Conservation (phyloP, 2,113 vertebrate species). For the Myodes glareolus region DNA sequence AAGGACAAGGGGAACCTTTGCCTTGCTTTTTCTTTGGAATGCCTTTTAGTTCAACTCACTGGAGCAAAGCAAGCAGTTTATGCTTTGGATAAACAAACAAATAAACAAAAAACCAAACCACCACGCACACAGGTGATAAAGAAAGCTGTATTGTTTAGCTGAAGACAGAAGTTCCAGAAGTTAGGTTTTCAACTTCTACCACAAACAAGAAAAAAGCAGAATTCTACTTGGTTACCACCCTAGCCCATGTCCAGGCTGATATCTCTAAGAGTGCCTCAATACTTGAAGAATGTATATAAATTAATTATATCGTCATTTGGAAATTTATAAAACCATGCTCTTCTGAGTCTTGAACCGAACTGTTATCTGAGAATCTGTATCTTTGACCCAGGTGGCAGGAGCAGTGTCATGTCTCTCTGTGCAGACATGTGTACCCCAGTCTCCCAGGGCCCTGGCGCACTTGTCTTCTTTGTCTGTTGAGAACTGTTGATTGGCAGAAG, state of each 20-base stretch:
- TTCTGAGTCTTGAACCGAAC: conserved; percentile 40
- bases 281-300: background rate
- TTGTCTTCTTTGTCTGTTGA: background rate
- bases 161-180: background rate
- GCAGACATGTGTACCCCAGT: background rate
- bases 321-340: background rate
- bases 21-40: background rate
- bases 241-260: background rate
- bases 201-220: background rate
- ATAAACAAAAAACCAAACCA: background rate
- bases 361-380: background rate
- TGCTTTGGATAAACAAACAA: background rate
- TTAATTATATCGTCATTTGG: background rate
- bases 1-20: background rate
- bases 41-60: background rate
- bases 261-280: background rate
- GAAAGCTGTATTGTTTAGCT: background rate
- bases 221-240: background rate
- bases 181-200: background rate
- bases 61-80: background rate
- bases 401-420: background rate
- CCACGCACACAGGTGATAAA: background rate
- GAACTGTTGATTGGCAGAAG: background rate
- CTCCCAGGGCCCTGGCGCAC: background rate
- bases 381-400: background rate